Evolutionary conservation across 2,888 invertebrate genomes (phyloP), one percentile per base, ranked within the genome.

Genomic region (Lepetodrilus schrolli): DNA sequence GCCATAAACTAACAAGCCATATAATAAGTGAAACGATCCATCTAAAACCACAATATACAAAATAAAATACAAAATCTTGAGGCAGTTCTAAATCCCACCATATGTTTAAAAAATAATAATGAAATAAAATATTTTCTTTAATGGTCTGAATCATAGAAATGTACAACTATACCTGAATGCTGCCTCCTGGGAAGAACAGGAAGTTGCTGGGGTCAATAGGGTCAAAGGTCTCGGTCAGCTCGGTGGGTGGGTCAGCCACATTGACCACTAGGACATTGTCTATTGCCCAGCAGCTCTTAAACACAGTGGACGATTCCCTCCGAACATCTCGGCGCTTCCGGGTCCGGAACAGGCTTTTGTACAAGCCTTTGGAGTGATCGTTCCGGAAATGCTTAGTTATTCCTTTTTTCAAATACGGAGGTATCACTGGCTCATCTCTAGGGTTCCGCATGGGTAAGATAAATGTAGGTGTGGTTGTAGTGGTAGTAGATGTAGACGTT

Each of bases 181-280:
- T 83, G 4, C 89, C 91, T 17, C 91, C 91, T 13, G 91, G 91
- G 73, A 91, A 91, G 77, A 90, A 90, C 7, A 91, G 82, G 89
- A 90, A 91, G 74, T 91, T 87, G 66, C 88, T 80, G 2, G 90
- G 89, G 72, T 90, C 87, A 36, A 91, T 79, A 4, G 91, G 91
- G 78, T 91, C 90, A 84, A 91, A 91, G 69, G 85, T 80, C 36
- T 91, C 91, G n/a, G 83, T 75, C 8, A 91, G 51, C 10, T 72
- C 66, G 1, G 76, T 71, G 0, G 90, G 90, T 8, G 85, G 80
- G 38, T 89, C 71, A 1, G 88, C 88, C 37, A 80, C 82, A 79
- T 89, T 90, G 66, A 86, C 86, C n/a, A 91, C 81, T 2, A 90
- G 77, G 4, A 91, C 81, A 74, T 91, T 89, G 76, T 91, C 91